A percentile compares a stretch with the other conserved stretches of the same genome.
These are phyloP conservation scores for Sitobion miscanthi DNA, from an alignment of 1,140 invertebrate genomes.

Conservation along the genomic window DNA sequence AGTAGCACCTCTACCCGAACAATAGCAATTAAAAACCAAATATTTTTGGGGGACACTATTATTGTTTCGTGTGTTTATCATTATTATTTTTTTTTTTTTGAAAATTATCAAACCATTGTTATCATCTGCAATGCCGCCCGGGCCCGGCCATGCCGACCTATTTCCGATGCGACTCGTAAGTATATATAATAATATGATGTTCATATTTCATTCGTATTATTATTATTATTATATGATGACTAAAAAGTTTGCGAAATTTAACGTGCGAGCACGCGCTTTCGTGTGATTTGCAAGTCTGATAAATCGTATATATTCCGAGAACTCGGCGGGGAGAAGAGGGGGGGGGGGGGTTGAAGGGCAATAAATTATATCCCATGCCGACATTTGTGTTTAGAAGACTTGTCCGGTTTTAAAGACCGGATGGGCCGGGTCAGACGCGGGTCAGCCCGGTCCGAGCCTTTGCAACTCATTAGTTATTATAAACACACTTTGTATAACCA, in stretches of 20 bases:
- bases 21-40: background rate
- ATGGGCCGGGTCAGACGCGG: background rate
- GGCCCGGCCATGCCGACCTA: background rate
- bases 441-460: slow-evolving; percentile 7
- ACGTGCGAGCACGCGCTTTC: background rate
- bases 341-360: background rate
- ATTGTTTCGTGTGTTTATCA: background rate
- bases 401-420: slow-evolving; percentile 11
- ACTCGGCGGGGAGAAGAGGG: background rate
- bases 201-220: background rate
- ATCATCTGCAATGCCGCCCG: background rate
- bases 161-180: background rate
- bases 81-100: background rate
- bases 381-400: slow-evolving; percentile 1
- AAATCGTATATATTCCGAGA: background rate
- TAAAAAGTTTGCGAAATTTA: background rate
- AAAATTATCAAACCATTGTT: slow-evolving; percentile 11
- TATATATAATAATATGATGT: background rate
- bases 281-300: background rate
- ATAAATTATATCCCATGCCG: background rate
- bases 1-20: background rate
- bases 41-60: background rate
- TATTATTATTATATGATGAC: background rate
- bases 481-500: background rate
- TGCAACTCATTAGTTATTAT: slow-evolving; percentile 12